Conservation (phyloP, 2,797 vertebrate genomes). For the Tiaroga cobitis region DNA sequence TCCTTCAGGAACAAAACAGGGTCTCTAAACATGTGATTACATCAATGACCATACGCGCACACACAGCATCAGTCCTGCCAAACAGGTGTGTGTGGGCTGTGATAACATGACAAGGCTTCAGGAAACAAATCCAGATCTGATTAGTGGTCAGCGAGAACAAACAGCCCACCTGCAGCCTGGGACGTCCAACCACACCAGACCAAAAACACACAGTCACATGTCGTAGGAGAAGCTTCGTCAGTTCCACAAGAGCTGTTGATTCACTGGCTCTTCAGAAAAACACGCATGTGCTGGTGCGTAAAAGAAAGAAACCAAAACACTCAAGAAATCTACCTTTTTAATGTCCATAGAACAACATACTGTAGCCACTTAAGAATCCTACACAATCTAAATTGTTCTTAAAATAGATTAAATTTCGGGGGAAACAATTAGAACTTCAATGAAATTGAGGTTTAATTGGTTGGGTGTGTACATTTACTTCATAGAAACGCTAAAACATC, state of each 20-base stretch:
- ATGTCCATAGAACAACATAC: background rate
- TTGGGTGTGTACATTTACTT: too few species aligned
- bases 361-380: background rate
- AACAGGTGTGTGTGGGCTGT: slow-evolving; percentile 19
- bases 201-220: background rate
- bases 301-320: background rate
- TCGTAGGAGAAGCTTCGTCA: background rate
- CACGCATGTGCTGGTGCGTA: background rate
- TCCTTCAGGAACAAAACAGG: background rate
- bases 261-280: background rate
- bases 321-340: background rate
- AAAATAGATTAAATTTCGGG: too few species aligned
- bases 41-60: background rate
- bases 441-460: too few species aligned
- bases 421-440: too few species aligned
- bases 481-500: background rate
- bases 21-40: background rate
- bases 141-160: background rate
- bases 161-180: slow-evolving; percentile 2
- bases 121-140: slow-evolving; percentile 30
- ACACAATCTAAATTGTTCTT: background rate
- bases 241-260: background rate
- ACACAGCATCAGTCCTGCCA: background rate
- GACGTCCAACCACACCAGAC: background rate
- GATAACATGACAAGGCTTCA: slow-evolving; percentile 15